These are phyloP conservation scores for Amaurobius ferox DNA, from an alignment of 2,888 invertebrate genomes.

Conservation along the genomic window DNA sequence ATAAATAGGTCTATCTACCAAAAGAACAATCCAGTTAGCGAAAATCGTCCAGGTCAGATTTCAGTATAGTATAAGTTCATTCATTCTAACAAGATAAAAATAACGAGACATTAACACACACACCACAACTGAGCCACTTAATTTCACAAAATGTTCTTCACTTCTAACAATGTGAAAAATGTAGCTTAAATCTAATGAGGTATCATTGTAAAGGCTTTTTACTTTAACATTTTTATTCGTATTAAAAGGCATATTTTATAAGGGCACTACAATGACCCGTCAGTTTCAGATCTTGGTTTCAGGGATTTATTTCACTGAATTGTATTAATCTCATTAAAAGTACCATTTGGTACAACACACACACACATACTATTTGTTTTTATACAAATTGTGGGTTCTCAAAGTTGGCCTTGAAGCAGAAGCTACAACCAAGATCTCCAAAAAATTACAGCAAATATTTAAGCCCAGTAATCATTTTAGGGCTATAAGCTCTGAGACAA, in stretches of 20 bases:
- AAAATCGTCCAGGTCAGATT: conserved; percentile 38
- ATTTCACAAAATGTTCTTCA: conserved; percentile 45
- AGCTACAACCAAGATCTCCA: background rate
- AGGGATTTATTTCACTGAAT: conserved; percentile 47
- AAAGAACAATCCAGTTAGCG: conserved; percentile 67
- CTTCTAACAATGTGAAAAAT: conserved; percentile 69
- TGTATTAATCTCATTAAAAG: conserved; percentile 57
- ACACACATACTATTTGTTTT: conserved; percentile 26
- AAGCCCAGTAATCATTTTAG: background rate
- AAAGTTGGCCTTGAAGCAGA: conserved; percentile 31
- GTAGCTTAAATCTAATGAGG: conserved; percentile 70
- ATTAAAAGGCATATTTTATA: conserved; percentile 70
- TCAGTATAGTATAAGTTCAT: conserved; percentile 31
- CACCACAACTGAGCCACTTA: conserved; percentile 48
- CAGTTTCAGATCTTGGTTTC: conserved; percentile 69
- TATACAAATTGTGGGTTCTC: conserved; percentile 65
- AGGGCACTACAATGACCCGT: conserved; percentile 71
- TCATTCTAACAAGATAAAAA: conserved; percentile 69
- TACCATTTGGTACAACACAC: conserved; percentile 51
- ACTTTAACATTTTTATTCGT: conserved; percentile 37
- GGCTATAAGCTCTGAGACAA: conserved; percentile 10
- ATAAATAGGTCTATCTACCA: conserved; percentile 72
- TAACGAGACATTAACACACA: conserved; percentile 64
- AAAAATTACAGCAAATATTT: background rate
- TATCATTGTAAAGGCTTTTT: conserved; percentile 72